Conservation (phyloP, 1,140 invertebrate species). For the Drosophila persimilis region DNA sequence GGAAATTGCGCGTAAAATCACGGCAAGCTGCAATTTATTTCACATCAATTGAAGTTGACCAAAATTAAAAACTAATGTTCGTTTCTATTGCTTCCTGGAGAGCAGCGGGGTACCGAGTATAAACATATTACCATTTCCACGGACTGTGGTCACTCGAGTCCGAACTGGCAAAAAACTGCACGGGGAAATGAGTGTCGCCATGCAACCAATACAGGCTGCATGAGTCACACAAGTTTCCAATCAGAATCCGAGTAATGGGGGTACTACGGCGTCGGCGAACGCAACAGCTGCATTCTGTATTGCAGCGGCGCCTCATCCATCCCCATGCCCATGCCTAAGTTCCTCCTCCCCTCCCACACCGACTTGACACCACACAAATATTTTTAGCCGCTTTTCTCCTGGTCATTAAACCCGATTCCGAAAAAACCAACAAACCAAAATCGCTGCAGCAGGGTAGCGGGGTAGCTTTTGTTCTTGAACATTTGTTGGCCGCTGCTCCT, state of each 20-base stretch:
- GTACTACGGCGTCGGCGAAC: not conserved
- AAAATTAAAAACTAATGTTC: constrained; percentile 14
- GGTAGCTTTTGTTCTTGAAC: constrained; percentile 70
- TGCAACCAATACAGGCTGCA: constrained; percentile 23
- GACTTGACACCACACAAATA: constrained; percentile 55
- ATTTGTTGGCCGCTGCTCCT: constrained; percentile 58
- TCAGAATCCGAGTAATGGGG: constrained; percentile 9
- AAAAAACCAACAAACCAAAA: constrained; percentile 26
- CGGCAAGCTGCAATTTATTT: constrained; percentile 74
- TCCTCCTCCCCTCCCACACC: constrained; percentile 12
- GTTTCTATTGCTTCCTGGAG: constrained; percentile 12
- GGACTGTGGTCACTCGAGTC: not conserved
- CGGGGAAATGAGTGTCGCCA: too few species aligned
- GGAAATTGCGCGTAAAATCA: constrained; percentile 81
- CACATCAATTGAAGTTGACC: constrained; percentile 65
- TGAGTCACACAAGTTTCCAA: constrained; percentile 46
- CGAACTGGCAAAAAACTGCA: not conserved
- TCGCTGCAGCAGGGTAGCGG: constrained; percentile 31
- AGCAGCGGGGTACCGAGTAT: constrained; percentile 1
- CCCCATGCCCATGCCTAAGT: not conserved
- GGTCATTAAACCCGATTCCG: constrained; percentile 72
- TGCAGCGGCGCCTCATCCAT: constrained; percentile 42
- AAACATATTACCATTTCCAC: constrained; percentile 9
- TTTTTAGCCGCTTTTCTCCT: constrained; percentile 68
- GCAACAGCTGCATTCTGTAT: constrained; percentile 47